Conservation (phyloP, 2,888 invertebrate species). For the Thecocarcelia acutangulata region DNA sequence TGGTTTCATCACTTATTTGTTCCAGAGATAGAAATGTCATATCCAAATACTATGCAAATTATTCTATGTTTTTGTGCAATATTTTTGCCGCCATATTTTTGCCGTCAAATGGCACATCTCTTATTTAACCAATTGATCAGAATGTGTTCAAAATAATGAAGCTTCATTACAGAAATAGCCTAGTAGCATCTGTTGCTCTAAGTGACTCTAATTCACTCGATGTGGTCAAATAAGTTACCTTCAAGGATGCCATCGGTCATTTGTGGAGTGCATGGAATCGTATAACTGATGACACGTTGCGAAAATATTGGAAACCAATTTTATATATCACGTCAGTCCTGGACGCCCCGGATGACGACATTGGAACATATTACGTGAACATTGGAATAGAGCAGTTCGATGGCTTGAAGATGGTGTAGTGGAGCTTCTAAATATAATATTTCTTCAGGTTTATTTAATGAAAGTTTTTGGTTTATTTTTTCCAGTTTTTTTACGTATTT, state of each 20-base stretch:
- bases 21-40: constrained; percentile 40
- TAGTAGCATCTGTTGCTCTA: constrained; percentile 21
- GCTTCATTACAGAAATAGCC: constrained; percentile 22
- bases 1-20: constrained; percentile 59
- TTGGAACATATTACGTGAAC: constrained; percentile 6
- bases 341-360: constrained; percentile 2
- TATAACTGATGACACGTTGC: neutral
- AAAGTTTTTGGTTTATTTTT: neutral
- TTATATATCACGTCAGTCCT: constrained; percentile 14
- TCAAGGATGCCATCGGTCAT: constrained; percentile 17
- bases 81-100: constrained; percentile 23
- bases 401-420: neutral
- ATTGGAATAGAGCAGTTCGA: constrained; percentile 13
- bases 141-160: constrained; percentile 26
- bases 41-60: too few relatives aligned
- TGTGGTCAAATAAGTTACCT: constrained; percentile 15
- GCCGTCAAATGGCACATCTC: constrained; percentile 26
- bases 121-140: constrained; percentile 27
- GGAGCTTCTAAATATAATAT: constrained; percentile 13
- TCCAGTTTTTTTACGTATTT: too few relatives aligned
- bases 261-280: too few relatives aligned
- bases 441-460: constrained; percentile 3
- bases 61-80: constrained; percentile 10
- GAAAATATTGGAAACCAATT: constrained; percentile 16
- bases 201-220: constrained; percentile 12